Percentiles rank a stretch among this genome's conserved stretches.
phyloP scores from a whole-genome alignment of 2,888 invertebrate genomes.

The Gnatocerus cornutus region DNA sequence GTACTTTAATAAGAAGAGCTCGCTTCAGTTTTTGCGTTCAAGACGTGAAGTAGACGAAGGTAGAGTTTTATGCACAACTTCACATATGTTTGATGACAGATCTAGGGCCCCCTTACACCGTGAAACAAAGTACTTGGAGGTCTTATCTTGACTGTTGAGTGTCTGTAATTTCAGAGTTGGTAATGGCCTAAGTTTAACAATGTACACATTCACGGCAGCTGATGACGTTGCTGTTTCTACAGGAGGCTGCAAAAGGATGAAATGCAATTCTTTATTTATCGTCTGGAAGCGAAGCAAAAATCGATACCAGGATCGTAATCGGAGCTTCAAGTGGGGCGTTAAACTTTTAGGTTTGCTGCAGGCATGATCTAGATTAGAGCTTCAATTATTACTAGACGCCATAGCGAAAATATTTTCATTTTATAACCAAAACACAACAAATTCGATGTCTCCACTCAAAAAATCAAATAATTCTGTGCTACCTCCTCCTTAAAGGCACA shows the following conservation, averaged over 20 bases:
- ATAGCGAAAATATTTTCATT: background rate
- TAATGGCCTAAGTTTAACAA: conserved; percentile 40
- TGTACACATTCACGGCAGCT: conserved; percentile 32
- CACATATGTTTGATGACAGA: conserved; percentile 30
- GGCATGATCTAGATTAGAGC: conserved; percentile 1
- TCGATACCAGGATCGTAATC: conserved; percentile 22
- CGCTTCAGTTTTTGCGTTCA: conserved; percentile 6
- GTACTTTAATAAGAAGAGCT: conserved; percentile 24
- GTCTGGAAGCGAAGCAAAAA: conserved; percentile 29
- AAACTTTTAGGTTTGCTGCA: conserved; percentile 7
- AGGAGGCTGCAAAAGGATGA: conserved; percentile 25
- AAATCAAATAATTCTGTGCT: too few species aligned
- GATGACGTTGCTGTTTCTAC: conserved; percentile 37
- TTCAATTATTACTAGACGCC: background rate
- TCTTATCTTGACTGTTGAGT: conserved; percentile 28
- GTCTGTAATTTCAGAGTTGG: conserved; percentile 31
- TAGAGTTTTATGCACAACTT: conserved; percentile 10
- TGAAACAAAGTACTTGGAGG: conserved; percentile 25
- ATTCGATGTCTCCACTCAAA: too few species aligned
- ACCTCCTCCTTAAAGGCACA: too few species aligned
- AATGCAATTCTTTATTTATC: conserved; percentile 39
- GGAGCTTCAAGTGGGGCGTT: conserved; percentile 3
- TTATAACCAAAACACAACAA: background rate
- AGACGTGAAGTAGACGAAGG: conserved; percentile 1
- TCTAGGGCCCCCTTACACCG: conserved; percentile 11